Conservation (phyloP, 2,888 invertebrate species). For the Zygothrica quintamaculata region DNA sequence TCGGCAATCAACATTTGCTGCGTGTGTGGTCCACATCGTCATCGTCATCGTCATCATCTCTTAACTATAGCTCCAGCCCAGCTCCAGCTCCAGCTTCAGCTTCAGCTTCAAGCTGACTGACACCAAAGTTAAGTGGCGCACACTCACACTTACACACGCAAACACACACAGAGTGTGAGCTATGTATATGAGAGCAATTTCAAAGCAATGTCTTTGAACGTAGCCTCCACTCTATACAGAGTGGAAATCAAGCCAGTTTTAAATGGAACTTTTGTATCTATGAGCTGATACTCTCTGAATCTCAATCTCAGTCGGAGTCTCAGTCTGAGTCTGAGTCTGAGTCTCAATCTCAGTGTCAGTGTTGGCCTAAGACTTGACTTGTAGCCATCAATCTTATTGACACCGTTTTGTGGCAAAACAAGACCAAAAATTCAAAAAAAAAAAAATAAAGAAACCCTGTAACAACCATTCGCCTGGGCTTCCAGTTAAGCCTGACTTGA, state of each 20-base stretch:
- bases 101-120: conserved; percentile 63
- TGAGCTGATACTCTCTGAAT: conserved; percentile 33
- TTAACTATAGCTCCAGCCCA: conserved; percentile 39
- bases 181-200: conserved; percentile 41
- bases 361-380: conserved; percentile 27
- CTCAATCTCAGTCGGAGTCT: conserved; percentile 1
- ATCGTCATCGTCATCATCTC: conserved; percentile 48
- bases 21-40: conserved; percentile 70
- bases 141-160: conserved; percentile 47
- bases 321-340: background rate
- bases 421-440: conserved; percentile 47
- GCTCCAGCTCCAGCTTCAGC: conserved; percentile 41
- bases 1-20: conserved; percentile 79
- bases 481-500: conserved; percentile 1
- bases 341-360: conserved; percentile 30
- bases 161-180: conserved; percentile 16
- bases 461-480: conserved; percentile 1
- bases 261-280: conserved; percentile 70
- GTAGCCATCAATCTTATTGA: conserved; percentile 83
- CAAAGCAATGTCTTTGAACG: conserved; percentile 25
- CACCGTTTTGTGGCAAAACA: conserved; percentile 73
- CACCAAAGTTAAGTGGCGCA: conserved; percentile 78
- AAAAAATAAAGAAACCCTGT: too few relatives aligned
- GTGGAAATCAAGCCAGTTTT: conserved; percentile 61
- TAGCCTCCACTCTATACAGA: too few relatives aligned